Conservation (phyloP, 2,113 vertebrate genomes). For the Urocitellus parryii region DNA sequence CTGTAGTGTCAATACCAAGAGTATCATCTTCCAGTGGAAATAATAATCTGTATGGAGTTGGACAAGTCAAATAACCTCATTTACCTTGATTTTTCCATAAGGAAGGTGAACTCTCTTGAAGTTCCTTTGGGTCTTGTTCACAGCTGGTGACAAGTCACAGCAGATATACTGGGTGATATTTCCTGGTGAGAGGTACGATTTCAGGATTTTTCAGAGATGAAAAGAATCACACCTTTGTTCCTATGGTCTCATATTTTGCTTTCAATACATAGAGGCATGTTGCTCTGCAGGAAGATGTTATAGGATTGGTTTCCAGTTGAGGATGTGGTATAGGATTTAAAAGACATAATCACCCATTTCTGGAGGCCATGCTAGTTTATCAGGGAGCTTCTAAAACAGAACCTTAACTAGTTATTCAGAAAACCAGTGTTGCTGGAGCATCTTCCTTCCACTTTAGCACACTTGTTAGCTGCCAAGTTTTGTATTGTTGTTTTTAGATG, state of each 20-base stretch:
- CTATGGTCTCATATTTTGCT: neutral
- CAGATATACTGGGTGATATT: neutral
- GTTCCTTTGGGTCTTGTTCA: neutral
- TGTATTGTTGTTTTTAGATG: neutral
- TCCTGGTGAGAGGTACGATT: neutral
- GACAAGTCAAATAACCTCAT: neutral
- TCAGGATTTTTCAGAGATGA: neutral
- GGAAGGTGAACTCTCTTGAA: neutral
- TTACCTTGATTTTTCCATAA: slow-evolving; percentile 47
- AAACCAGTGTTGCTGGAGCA: neutral
- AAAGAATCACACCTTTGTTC: neutral
- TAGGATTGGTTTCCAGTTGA: slow-evolving; percentile 11
- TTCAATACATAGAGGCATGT: neutral
- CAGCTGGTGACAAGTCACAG: neutral
- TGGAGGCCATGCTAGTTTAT: neutral
- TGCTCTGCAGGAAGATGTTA: neutral
- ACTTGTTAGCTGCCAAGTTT: neutral
- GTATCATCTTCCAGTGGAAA: slow-evolving; percentile 17
- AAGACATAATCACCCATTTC: neutral
- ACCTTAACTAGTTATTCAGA: neutral
- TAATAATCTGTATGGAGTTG: neutral
- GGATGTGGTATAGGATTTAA: neutral
- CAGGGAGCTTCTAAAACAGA: neutral
- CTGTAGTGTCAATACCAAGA: neutral
- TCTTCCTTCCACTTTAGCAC: neutral